Evolutionary conservation across 1,140 invertebrate species (phyloP).

Genomic region (Armadillidium nasatum): DNA sequence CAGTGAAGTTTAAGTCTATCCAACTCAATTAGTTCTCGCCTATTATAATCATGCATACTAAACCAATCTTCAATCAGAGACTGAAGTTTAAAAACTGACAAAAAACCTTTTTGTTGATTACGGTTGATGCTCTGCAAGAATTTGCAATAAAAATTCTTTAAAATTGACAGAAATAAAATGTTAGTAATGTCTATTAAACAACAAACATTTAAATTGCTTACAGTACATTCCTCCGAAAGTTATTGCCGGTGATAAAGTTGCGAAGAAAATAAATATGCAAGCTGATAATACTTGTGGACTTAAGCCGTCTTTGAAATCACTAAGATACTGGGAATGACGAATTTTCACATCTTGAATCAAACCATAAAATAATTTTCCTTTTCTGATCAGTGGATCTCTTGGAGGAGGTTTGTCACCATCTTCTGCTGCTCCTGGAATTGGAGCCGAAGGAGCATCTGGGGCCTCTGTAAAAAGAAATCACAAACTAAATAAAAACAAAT

Average conservation of each 20-base stretch:
- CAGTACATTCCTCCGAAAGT: slow-evolving; percentile 89
- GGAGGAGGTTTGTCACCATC: slow-evolving; percentile 34
- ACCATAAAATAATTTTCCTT: slow-evolving; percentile 73
- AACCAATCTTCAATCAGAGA: too few species aligned
- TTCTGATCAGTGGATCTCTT: slow-evolving; percentile 62
- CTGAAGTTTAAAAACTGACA: too few species aligned
- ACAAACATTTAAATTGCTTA: slow-evolving; percentile 42
- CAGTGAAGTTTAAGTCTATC: too few species aligned
- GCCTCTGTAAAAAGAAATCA: not conserved
- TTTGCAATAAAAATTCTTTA: too few species aligned
- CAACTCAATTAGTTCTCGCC: too few species aligned
- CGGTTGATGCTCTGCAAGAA: too few species aligned
- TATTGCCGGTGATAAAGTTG: slow-evolving; percentile 86
- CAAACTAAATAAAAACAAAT: not conserved
- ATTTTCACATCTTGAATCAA: slow-evolving; percentile 79
- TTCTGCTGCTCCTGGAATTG: slow-evolving; percentile 16
- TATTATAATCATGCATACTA: too few species aligned
- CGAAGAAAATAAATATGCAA: slow-evolving; percentile 94
- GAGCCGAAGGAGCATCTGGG: not conserved
- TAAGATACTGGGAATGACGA: slow-evolving; percentile 76
- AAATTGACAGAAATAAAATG: too few species aligned
- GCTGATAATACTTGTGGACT: slow-evolving; percentile 77
- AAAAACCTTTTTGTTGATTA: too few species aligned
- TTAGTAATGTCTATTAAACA: too few species aligned
- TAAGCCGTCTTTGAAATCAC: slow-evolving; percentile 79